These are phyloP conservation scores for Australoheros facetus DNA, from an alignment of 2,797 vertebrate genomes.

Conservation along the genomic window DNA sequence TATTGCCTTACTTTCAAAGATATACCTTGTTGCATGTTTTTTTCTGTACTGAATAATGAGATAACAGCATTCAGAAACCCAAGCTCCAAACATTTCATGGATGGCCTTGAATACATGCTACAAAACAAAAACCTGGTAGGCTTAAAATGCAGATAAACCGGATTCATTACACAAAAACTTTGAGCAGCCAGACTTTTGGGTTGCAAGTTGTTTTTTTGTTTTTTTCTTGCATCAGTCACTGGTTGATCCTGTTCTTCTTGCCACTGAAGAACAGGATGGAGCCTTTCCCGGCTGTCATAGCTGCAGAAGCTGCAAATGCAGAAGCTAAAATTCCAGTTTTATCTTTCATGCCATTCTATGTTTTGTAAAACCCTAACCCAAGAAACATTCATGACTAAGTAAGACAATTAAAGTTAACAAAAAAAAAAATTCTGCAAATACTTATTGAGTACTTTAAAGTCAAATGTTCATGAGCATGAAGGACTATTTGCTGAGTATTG, in stretches of 20 bases:
- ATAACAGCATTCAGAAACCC: not conserved
- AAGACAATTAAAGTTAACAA: not conserved
- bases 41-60: too few relatives aligned
- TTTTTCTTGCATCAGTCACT: too few relatives aligned
- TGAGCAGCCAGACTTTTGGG: too few relatives aligned
- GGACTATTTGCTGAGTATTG: not conserved
- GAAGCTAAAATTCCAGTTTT: too few relatives aligned
- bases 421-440: not conserved
- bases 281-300: too few relatives aligned
- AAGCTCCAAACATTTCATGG: not conserved
- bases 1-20: not conserved
- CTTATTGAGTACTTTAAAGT: not conserved
- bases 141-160: conserved; percentile 11
- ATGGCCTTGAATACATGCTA: not conserved
- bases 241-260: too few relatives aligned
- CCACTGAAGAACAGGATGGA: too few relatives aligned
- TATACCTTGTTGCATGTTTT: not conserved
- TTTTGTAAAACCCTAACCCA: too few relatives aligned
- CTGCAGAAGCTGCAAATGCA: too few relatives aligned
- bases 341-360: too few relatives aligned
- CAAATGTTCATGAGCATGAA: not conserved
- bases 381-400: too few relatives aligned
- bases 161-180: not conserved
- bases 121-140: not conserved
- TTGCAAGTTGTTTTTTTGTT: too few relatives aligned